Evolutionary conservation across 2,888 invertebrate species (phyloP).

Genomic region (Aporophyla nigra): DNA sequence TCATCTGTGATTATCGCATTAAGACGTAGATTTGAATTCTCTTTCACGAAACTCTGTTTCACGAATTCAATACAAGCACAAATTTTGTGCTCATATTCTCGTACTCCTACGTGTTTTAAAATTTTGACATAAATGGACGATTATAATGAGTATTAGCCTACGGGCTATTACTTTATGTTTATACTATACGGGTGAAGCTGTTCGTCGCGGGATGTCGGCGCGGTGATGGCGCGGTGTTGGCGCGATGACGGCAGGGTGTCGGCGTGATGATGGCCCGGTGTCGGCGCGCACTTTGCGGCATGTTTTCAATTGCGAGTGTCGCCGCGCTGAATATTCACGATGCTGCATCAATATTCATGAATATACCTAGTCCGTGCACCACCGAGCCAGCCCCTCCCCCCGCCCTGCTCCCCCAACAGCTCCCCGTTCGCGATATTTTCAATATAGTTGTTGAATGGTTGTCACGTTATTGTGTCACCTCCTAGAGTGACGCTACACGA

Average conservation of each 20-base stretch:
- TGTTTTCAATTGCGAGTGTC: slow-evolving; percentile 85
- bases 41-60: slow-evolving; percentile 3
- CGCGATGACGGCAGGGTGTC: background rate
- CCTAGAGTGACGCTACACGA: background rate
- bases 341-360: slow-evolving; percentile 85
- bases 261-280: slow-evolving; percentile 14
- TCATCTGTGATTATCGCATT: slow-evolving; percentile 42
- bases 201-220: background rate
- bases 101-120: background rate
- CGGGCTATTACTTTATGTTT: too few species aligned
- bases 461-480: slow-evolving; percentile 56
- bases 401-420: slow-evolving; percentile 25
- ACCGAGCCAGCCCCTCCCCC: slow-evolving; percentile 28
- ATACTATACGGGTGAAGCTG: background rate
- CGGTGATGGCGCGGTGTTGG: too few species aligned
- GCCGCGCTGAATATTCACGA: slow-evolving; percentile 84
- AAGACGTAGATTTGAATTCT: slow-evolving; percentile 29
- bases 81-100: background rate
- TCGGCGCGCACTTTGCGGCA: slow-evolving; percentile 73
- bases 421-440: slow-evolving; percentile 48
- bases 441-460: slow-evolving; percentile 51
- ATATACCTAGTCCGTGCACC: slow-evolving; percentile 66
- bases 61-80: slow-evolving; percentile 6
- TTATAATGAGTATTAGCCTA: background rate
- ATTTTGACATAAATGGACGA: background rate